Evolutionary conservation across 2,888 invertebrate genomes (phyloP), one percentile per base, ranked within the genome.

Genomic region (Xanthia togata): DNA sequence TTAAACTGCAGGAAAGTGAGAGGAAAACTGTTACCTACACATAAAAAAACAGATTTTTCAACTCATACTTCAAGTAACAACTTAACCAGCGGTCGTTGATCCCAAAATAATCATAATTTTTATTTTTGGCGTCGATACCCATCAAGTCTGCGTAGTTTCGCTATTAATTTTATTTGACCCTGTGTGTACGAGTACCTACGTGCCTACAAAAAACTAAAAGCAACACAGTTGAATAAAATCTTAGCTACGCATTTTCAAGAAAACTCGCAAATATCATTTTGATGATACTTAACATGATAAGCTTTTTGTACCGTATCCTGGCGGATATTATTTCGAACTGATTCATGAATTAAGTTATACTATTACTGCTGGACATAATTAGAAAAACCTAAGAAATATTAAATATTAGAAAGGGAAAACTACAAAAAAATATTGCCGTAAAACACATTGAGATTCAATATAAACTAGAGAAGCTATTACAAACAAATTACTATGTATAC

Each of bases 321-420:
- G 23, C 23, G 70, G 70, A 69, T 82, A 67, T 70, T 20, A 76
- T 81, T 73, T 71, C 53, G 78, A 74, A 84, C 83, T 81, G 78
- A 84, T 72, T 77, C 73, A 73, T 81, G 53, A 38, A 76, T 65
- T 70, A 70, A 59, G 70, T 38, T 62, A 38, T 26, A 47, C 60
- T 62, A 72, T 70, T 55, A 63, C 60, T 74, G 68, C 63, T 80
- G 73, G 31, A 63, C 62, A 73, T 73, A 63, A 57, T 79, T 70
- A 62, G 69, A 83, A 72, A 73, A 72, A 50, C 0, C 0, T 38
- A 2, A 17, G 1, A 60, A 38, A 62, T 57, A 26, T 50, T 50
- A 50, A 0, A 9, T 20, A 35, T 38, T 44, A n/a, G n/a, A 57
- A 63, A 17, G 1, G 44, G 20, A 50, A 73, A 50, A 44, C 9